These are phyloP conservation scores for Drosophila ezoana DNA, from an alignment of 2,888 invertebrate species.

Conservation along the genomic window DNA sequence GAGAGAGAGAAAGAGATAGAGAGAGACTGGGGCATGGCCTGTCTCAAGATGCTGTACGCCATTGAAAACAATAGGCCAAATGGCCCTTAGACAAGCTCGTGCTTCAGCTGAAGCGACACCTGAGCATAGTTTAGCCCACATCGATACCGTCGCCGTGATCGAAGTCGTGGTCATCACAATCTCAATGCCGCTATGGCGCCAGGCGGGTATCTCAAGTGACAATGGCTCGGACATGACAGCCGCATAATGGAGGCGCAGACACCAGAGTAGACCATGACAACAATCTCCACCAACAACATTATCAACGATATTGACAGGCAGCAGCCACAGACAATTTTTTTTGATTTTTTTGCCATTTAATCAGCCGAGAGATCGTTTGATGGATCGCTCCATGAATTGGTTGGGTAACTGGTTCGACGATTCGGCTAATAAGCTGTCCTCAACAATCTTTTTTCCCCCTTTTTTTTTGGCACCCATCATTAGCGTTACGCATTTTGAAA, in stretches of 20 bases:
- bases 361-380: conserved; percentile 29
- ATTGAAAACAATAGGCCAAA: conserved; percentile 57
- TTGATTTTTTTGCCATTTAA: conserved; percentile 38
- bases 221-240: conserved; percentile 59
- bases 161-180: conserved; percentile 13
- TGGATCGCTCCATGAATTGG: conserved; percentile 25
- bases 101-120: conserved; percentile 60
- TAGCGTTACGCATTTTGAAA: conserved; percentile 53
- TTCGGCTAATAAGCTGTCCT: conserved; percentile 58
- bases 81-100: conserved; percentile 52
- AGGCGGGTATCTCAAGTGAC: conserved; percentile 68
- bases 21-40: conserved; percentile 1
- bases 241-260: conserved; percentile 43
- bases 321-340: conserved; percentile 12
- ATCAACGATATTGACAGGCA: conserved; percentile 29
- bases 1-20: not conserved
- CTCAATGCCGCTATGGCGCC: conserved; percentile 76
- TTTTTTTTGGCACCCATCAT: conserved; percentile 48
- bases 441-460: not conserved
- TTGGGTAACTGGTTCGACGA: conserved; percentile 66
- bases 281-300: conserved; percentile 45
- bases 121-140: conserved; percentile 70
- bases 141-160: conserved; percentile 30
- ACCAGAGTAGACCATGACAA: conserved; percentile 62
- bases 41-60: conserved; percentile 57